Evolutionary conservation across 1,140 invertebrate species (phyloP), one percentile per base, ranked within the genome.

Genomic region (Proales similis): DNA sequence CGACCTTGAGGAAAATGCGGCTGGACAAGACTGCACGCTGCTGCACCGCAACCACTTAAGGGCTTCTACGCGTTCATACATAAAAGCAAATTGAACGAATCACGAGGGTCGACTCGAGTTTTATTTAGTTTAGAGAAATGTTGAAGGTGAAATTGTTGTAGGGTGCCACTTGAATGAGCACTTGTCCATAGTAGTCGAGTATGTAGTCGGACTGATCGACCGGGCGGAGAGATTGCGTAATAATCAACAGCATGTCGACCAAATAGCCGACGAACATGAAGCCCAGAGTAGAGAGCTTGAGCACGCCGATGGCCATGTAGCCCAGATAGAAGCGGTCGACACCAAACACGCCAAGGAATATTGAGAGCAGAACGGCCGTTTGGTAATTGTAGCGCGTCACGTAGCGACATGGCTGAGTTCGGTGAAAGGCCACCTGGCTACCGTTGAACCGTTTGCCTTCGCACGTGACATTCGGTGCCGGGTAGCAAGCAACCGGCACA

Each of bases 331-430:
- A 95, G 65, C 93, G 79, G 74, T 97, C 93, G 12, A 88, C 81
- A n/a, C 93, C 93, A 79, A 97, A 91, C 87, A 93, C 92, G 24
- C 91, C 91, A 17, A 82, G 70, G 70, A 97, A 97, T 42, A 97
- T 86, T 1, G 92, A 96, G 0, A 98, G 78, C 12, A 97, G 71
- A 46, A 97, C 73, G 0, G 92, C 84, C 42, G 87, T 90, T 73
- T 94, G 88, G 75, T 92, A 86, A 1, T 86, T 87, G 72, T 92
- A 90, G 46, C 89, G 89, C 81, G 91, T 93, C 86, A 88, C 92
- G 85, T 87, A 93, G 79, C 87, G 86, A 74, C 90, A 94, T 43
- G 86, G 83, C 67, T 90, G 80, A 69, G 87, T 82, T 70, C 81
- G 85, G 63, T 81, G 82, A 74, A 93, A 94, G 19, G 67, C 70